Percentiles rank a stretch among this genome's conserved stretches.
phyloP scores from a whole-genome alignment of 2,113 vertebrate genomes.

The Ancistrus triradiatus region DNA sequence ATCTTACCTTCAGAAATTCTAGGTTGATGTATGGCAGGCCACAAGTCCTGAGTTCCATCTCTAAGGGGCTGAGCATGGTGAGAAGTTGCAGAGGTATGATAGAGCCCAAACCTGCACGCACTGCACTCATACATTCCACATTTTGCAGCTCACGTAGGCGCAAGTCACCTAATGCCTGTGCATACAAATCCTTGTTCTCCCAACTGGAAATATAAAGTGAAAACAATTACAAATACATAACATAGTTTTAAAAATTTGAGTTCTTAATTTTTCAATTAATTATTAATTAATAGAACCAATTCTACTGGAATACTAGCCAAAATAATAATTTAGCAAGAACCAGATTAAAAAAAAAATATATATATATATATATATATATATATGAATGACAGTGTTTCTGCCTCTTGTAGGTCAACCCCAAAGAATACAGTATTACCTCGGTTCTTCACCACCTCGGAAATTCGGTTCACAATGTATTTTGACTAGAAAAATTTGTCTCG shows the following conservation, averaged over 20 bases:
- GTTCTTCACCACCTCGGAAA: too few relatives aligned
- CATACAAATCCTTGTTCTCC: slow-evolving; percentile 94
- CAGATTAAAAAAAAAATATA: too few relatives aligned
- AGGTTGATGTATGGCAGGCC: slow-evolving; percentile 93
- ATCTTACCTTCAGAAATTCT: slow-evolving; percentile 90
- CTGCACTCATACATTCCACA: slow-evolving; percentile 82
- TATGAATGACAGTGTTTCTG: too few relatives aligned
- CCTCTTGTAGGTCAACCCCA: too few relatives aligned
- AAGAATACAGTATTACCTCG: neutral
- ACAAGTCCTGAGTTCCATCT: slow-evolving; percentile 93
- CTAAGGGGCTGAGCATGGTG: slow-evolving; percentile 82
- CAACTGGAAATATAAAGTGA: slow-evolving; percentile 71
- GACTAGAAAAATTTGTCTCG: too few relatives aligned
- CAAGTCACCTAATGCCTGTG: slow-evolving; percentile 79
- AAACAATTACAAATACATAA: too few relatives aligned
- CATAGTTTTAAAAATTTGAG: too few relatives aligned
- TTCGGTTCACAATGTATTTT: slow-evolving; percentile 21
- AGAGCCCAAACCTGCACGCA: slow-evolving; percentile 83
- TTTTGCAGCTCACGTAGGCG: slow-evolving; percentile 88
- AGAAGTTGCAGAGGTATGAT: slow-evolving; percentile 97
- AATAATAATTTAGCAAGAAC: too few relatives aligned
- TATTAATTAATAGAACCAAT: too few relatives aligned
- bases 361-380: too few relatives aligned
- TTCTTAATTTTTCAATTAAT: too few relatives aligned
- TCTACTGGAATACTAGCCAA: too few relatives aligned